A percentile compares a stretch with the other conserved stretches of the same genome.
These are phyloP conservation scores for Odontesthes bonariensis DNA, from an alignment of 2,113 vertebrate species.

Conservation along the genomic window DNA sequence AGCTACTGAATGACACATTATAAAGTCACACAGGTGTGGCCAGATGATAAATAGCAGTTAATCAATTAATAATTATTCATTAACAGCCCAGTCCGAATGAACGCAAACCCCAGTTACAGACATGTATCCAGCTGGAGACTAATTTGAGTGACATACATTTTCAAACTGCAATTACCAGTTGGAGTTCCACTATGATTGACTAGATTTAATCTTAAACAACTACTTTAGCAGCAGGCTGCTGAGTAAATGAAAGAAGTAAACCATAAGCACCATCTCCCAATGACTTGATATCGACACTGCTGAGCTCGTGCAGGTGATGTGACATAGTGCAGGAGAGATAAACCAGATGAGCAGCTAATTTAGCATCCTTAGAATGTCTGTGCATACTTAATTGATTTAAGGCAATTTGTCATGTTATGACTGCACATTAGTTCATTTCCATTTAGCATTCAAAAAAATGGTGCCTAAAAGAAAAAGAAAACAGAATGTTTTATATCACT, in stretches of 20 bases:
- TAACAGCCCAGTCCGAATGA: neutral
- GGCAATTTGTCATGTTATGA: neutral
- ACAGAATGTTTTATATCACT: neutral
- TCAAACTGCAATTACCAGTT: neutral
- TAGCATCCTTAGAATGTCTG: neutral
- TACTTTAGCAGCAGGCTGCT: neutral
- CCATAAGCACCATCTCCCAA: neutral
- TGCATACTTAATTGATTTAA: neutral
- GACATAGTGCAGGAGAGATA: neutral
- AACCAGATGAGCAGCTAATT: neutral
- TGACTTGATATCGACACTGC: neutral
- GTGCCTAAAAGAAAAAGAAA: slow-evolving; percentile 14
- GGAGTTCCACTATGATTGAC: neutral
- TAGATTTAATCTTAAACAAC: neutral
- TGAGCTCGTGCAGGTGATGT: neutral
- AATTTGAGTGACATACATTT: neutral
- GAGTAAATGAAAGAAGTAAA: neutral
- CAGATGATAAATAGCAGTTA: neutral
- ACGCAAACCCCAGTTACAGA: neutral
- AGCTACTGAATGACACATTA: too few species aligned
- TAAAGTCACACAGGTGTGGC: too few species aligned
- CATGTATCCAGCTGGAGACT: neutral
- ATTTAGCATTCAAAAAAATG: slow-evolving; percentile 3
- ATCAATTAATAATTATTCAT: neutral
- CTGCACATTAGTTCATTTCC: neutral